A percentile compares a stretch with the other conserved stretches of the same genome.
Evolutionary conservation across 2,113 vertebrate species (phyloP).

Genomic region (Boulengeromyrus knoepffleri): DNA sequence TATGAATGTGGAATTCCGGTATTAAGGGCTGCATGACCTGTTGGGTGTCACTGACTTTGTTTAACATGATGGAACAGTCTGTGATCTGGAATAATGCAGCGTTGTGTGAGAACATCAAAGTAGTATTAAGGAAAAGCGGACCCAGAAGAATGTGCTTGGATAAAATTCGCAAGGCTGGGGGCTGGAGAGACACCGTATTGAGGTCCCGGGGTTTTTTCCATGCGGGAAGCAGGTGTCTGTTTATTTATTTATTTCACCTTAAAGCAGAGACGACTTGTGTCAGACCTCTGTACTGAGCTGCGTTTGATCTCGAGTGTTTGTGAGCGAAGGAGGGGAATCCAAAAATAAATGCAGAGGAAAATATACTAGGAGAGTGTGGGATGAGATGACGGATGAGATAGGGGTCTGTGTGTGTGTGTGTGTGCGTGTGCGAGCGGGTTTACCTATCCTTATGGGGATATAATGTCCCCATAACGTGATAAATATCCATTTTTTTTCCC

Average conservation of each 20-base stretch:
- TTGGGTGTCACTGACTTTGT: neutral
- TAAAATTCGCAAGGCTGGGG: neutral
- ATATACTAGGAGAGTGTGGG: neutral
- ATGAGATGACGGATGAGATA: neutral
- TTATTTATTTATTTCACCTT: slow-evolving; percentile 6
- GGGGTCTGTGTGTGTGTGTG: neutral
- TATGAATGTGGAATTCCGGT: neutral
- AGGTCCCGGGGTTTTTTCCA: neutral
- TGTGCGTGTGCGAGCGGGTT: neutral
- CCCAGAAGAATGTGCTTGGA: neutral
- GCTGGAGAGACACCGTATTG: too few species aligned
- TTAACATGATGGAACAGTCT: neutral
- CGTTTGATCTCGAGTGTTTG: slow-evolving; percentile 16
- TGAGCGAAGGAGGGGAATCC: neutral
- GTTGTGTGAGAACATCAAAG: neutral
- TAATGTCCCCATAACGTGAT: too few species aligned
- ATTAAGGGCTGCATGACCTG: neutral
- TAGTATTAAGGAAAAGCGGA: neutral
- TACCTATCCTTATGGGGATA: too few species aligned
- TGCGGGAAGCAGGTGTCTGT: neutral
- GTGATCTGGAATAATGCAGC: neutral
- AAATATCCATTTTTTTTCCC: too few species aligned
- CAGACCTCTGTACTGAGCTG: neutral
- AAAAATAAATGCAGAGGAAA: neutral
- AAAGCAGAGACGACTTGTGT: neutral